Conservation (phyloP, 2,888 invertebrate species). For the Netelia inedita region DNA sequence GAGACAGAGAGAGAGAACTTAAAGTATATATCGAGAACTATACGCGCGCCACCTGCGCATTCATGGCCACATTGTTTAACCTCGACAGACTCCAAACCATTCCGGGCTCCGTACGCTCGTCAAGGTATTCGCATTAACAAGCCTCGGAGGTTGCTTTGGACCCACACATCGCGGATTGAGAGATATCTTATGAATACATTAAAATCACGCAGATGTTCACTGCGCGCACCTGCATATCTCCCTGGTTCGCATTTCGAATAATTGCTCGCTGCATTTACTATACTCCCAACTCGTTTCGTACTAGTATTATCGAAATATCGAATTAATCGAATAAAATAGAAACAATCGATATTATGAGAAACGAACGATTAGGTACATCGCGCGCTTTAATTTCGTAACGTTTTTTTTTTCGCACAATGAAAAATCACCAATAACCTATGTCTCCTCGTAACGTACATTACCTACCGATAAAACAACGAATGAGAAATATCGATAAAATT, state of each 20-base stretch:
- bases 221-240: neutral
- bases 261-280: neutral
- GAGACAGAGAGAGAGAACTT: neutral
- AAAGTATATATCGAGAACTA: slow-evolving; percentile 11
- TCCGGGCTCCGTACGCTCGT: slow-evolving; percentile 26
- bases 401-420: neutral
- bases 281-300: too few species aligned
- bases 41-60: slow-evolving; percentile 57
- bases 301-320: too few species aligned
- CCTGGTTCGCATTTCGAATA: neutral
- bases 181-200: slow-evolving; percentile 63
- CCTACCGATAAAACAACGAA: too few species aligned
- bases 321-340: too few species aligned
- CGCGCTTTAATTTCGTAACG: neutral
- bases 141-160: slow-evolving; percentile 43
- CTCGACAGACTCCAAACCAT: slow-evolving; percentile 26
- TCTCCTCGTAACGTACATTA: too few species aligned
- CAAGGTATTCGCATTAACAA: slow-evolving; percentile 47
- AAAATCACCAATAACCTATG: neutral
- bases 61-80: slow-evolving; percentile 34
- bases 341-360: too few species aligned
- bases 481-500: too few species aligned
- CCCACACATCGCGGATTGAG: slow-evolving; percentile 54
- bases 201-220: slow-evolving; percentile 62
- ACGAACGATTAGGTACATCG: neutral